Conservation (phyloP, 2,113 vertebrate genomes). For the Neoarius graeffei region DNA sequence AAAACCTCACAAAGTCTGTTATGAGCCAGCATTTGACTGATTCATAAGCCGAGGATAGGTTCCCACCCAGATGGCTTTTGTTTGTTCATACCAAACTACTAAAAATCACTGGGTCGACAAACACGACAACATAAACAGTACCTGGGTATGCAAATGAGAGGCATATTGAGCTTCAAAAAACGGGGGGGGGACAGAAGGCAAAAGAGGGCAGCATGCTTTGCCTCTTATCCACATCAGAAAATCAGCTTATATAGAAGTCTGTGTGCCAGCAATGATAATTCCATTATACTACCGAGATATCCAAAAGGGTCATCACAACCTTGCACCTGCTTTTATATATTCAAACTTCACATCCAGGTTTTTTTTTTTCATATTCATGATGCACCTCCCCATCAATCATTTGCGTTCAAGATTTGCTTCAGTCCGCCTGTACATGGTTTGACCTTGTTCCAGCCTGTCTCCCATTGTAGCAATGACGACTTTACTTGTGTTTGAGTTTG, state of each 20-base stretch:
- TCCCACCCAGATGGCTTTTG: background rate
- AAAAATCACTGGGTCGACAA: background rate
- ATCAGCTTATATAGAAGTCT: background rate
- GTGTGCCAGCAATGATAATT: background rate
- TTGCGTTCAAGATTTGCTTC: background rate
- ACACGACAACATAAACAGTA: background rate
- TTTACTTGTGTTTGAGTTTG: background rate
- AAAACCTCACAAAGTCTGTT: background rate
- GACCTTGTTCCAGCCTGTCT: background rate
- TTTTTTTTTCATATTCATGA: background rate
- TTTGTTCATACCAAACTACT: background rate
- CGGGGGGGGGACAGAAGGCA: background rate
- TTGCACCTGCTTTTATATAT: background rate
- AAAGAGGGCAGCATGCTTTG: background rate
- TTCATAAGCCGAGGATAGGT: background rate
- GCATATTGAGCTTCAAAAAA: background rate
- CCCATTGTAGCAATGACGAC: background rate
- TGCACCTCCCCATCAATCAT: background rate
- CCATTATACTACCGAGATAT: background rate
- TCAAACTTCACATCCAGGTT: background rate
- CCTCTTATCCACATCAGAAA: background rate
- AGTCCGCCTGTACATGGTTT: background rate
- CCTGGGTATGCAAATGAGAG: background rate
- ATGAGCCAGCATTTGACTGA: background rate
- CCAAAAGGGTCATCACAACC: background rate